Conservation (phyloP, 2,888 invertebrate genomes). For the Parnassius orleans region DNA sequence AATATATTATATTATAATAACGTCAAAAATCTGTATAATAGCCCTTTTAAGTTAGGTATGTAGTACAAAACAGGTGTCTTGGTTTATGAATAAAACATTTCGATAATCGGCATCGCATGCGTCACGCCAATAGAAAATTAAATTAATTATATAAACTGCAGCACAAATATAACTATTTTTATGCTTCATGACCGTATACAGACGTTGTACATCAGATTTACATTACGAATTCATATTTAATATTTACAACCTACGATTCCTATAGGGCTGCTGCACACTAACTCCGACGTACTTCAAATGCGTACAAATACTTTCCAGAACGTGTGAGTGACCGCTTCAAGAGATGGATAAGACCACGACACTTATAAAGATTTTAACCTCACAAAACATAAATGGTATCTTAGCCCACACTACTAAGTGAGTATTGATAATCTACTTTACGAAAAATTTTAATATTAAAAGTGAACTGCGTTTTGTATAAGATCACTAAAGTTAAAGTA, state of each 20-base stretch:
- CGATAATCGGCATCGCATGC: slow-evolving; percentile 8
- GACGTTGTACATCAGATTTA: slow-evolving; percentile 79
- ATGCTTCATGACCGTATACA: slow-evolving; percentile 73
- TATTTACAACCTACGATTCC: slow-evolving; percentile 51
- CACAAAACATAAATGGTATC: slow-evolving; percentile 15
- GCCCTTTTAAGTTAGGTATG: not conserved
- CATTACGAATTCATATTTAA: slow-evolving; percentile 60
- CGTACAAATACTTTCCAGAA: slow-evolving; percentile 8
- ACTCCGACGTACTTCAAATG: not conserved
- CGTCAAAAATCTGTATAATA: slow-evolving; percentile 10
- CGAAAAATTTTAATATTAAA: not conserved
- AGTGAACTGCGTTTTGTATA: not conserved
- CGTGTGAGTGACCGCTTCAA: not conserved
- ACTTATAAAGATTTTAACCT: slow-evolving; percentile 3
- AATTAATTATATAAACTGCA: slow-evolving; percentile 37
- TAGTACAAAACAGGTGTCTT: not conserved
- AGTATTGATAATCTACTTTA: not conserved
- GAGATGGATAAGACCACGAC: slow-evolving; percentile 2
- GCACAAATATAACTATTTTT: slow-evolving; percentile 55
- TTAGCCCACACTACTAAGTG: slow-evolving; percentile 12
- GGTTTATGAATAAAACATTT: not conserved
- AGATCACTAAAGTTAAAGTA: too few relatives aligned
- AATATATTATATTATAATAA: slow-evolving; percentile 14
- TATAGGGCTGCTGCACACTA: slow-evolving; percentile 9
- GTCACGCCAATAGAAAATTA: slow-evolving; percentile 34